Conservation (phyloP, 2,797 vertebrate genomes). For the Mus spretus region DNA sequence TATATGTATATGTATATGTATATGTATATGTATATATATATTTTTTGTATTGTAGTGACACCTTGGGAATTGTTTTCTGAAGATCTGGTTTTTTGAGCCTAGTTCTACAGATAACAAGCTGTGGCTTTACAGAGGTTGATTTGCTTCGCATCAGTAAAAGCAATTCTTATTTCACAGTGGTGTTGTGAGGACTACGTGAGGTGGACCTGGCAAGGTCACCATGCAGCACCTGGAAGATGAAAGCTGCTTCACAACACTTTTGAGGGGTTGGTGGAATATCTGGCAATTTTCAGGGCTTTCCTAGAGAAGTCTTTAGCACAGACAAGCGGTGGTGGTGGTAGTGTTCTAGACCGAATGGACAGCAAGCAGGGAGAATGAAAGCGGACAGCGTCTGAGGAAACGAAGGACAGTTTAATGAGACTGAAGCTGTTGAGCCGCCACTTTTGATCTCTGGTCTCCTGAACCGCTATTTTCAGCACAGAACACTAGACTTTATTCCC, state of each 20-base stretch:
- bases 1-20: not conserved
- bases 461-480: constrained; percentile 70
- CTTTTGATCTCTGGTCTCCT: constrained; percentile 55
- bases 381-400: constrained; percentile 39
- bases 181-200: constrained; percentile 25
- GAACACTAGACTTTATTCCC: constrained; percentile 73
- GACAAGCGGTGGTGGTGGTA: not conserved
- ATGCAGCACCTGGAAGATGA: not conserved
- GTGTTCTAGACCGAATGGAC: constrained; percentile 36
- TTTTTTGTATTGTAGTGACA: not conserved
- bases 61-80: constrained; percentile 37
- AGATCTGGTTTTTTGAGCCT: not conserved
- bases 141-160: constrained; percentile 1
- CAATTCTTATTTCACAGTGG: not conserved
- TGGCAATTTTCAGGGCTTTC: constrained; percentile 22
- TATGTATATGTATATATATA: not conserved
- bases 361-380: constrained; percentile 40
- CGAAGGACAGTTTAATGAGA: constrained; percentile 70
- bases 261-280: constrained; percentile 11
- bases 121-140: constrained; percentile 3
- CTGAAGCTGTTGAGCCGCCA: constrained; percentile 54
- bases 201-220: constrained; percentile 1
- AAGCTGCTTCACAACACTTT: constrained; percentile 2
- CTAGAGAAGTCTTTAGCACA: constrained; percentile 42
- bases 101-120: not conserved